Conservation (phyloP, 2,113 vertebrate species). For the Trogon surrucura region DNA sequence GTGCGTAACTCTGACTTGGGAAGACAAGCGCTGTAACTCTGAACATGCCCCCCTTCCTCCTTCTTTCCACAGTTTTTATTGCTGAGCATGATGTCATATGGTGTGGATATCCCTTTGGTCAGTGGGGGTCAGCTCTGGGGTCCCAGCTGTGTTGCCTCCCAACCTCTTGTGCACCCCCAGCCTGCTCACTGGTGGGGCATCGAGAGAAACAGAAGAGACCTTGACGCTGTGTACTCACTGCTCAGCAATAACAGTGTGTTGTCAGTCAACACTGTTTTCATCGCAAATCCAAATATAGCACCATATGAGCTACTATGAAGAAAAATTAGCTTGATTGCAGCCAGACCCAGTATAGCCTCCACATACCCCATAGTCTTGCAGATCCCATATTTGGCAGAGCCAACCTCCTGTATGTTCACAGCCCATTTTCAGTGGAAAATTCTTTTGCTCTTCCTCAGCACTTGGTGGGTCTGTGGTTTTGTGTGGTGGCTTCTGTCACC, state of each 20-base stretch:
- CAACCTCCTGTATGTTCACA: neutral
- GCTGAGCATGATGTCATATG: accelerated
- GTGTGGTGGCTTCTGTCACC: neutral
- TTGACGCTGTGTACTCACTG: neutral
- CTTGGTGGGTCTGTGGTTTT: neutral
- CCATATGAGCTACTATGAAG: accelerated
- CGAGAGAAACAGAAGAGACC: neutral
- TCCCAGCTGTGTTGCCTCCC: neutral
- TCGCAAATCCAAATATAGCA: neutral
- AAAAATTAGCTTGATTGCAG: neutral
- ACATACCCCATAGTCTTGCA: neutral
- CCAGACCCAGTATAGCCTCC: neutral
- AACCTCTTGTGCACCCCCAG: accelerated
- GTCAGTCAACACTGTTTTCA: neutral
- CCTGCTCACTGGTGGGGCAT: accelerated
- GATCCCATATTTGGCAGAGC: neutral
- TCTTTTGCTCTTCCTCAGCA: neutral
- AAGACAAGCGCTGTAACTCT: accelerated
- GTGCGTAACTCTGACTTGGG: accelerated
- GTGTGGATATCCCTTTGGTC: too few species aligned
- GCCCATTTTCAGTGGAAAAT: neutral
- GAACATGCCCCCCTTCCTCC: accelerated
- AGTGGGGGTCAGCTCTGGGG: neutral
- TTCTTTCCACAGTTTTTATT: neutral
- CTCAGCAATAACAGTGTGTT: accelerated